A percentile compares a stretch with the other conserved stretches of the same genome.
Evolutionary conservation across 2,797 vertebrate species (phyloP).

Genomic region (Leptoclinus maculatus): DNA sequence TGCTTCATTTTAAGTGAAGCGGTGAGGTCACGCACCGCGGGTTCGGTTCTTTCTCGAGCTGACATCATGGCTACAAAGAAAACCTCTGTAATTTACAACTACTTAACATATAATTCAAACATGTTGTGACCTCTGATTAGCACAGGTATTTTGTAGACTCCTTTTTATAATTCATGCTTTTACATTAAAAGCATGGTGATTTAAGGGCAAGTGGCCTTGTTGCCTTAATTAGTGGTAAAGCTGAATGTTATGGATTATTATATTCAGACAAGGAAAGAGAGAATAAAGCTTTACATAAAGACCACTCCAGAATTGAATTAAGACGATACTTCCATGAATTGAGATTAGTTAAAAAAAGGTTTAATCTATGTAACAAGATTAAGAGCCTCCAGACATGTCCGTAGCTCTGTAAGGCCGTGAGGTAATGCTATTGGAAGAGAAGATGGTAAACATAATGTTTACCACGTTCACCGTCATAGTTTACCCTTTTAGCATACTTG

Average conservation of each 20-base stretch:
- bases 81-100: not conserved
- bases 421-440: too few species aligned
- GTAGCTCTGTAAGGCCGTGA: not conserved
- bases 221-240: constrained; percentile 54
- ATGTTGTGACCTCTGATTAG: constrained; percentile 3
- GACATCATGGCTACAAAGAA: constrained; percentile 28
- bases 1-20: constrained; percentile 58
- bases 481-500: not conserved
- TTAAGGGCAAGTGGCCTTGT: constrained; percentile 1
- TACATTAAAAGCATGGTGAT: not conserved
- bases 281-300: not conserved
- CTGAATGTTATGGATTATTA: constrained; percentile 30
- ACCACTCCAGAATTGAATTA: not conserved
- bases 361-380: too few species aligned
- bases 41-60: constrained; percentile 15
- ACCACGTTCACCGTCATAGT: not conserved
- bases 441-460: not conserved
- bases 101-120: not conserved
- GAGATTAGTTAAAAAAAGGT: not conserved
- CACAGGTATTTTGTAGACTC: too few species aligned
- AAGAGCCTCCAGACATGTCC: not conserved
- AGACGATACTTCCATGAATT: not conserved
- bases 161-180: not conserved
- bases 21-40: constrained; percentile 13
- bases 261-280: constrained; percentile 6